Evolutionary conservation across 2,888 invertebrate genomes (phyloP).

Genomic region (Sinelater perroti): DNA sequence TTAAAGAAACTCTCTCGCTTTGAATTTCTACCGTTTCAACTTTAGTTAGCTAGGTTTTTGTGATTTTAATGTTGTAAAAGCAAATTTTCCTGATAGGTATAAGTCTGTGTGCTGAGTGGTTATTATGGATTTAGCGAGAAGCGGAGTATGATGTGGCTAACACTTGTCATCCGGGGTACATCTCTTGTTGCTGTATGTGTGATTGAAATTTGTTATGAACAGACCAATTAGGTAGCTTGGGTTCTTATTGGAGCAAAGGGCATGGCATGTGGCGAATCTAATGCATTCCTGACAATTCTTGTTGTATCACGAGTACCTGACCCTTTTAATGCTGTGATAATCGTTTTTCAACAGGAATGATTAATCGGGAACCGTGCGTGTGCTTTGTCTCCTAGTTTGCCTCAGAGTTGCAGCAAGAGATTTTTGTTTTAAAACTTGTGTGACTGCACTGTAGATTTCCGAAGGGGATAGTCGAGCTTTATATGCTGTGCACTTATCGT

Average conservation of each 20-base stretch:
- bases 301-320: slow-evolving; percentile 21
- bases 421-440: too few relatives aligned
- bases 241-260: too few relatives aligned
- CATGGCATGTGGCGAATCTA: too few relatives aligned
- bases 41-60: slow-evolving; percentile 3
- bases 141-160: too few relatives aligned
- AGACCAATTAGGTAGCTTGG: too few relatives aligned
- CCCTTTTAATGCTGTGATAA: slow-evolving; percentile 23
- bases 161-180: too few relatives aligned
- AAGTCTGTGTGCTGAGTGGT: slow-evolving; percentile 14
- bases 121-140: slow-evolving; percentile 11
- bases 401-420: too few relatives aligned
- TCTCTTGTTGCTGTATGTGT: too few relatives aligned
- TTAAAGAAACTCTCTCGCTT: slow-evolving; percentile 85
- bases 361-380: not conserved
- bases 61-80: slow-evolving; percentile 19
- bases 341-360: slow-evolving; percentile 4
- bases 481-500: too few relatives aligned
- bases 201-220: too few relatives aligned
- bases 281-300: slow-evolving; percentile 5
- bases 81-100: slow-evolving; percentile 20
- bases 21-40: slow-evolving; percentile 58
- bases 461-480: too few relatives aligned
- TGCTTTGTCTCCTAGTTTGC: slow-evolving; percentile 1
- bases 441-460: too few relatives aligned